A percentile compares a stretch with the other conserved stretches of the same genome.
phyloP scores from a whole-genome alignment of 1,140 invertebrate genomes.

The Homarus americanus region DNA sequence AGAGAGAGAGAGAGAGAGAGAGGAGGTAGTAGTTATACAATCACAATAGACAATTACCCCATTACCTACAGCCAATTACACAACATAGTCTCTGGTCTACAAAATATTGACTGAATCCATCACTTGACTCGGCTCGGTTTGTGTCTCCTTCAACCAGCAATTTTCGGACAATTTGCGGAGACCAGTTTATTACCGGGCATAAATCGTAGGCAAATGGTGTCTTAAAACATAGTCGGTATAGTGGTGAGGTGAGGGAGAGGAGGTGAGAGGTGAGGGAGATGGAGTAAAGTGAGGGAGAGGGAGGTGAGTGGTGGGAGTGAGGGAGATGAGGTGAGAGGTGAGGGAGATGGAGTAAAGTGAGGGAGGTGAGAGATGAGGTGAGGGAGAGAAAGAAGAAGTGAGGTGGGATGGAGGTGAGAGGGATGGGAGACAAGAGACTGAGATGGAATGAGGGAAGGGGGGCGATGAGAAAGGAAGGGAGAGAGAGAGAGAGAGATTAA shows the following conservation, averaged over 20 bases:
- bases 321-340: not conserved
- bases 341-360: not conserved
- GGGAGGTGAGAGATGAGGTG: too few relatives aligned
- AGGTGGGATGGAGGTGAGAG: too few relatives aligned
- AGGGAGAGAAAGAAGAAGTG: too few relatives aligned
- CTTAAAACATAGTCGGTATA: too few relatives aligned
- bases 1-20: too few relatives aligned
- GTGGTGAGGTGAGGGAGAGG: too few relatives aligned
- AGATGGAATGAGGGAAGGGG: too few relatives aligned
- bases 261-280: not conserved
- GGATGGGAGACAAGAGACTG: too few relatives aligned
- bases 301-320: not conserved
- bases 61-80: not conserved
- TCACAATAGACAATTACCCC: not conserved
- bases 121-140: not conserved
- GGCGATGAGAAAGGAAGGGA: too few relatives aligned
- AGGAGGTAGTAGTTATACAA: not conserved
- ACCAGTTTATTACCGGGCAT: not conserved
- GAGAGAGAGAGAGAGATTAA: too few relatives aligned
- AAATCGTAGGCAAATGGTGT: not conserved
- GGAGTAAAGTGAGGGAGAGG: not conserved
- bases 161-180: not conserved
- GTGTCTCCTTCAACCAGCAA: not conserved
- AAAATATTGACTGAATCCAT: not conserved
- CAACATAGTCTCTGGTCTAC: not conserved